These are phyloP conservation scores for Xenopus laevis DNA, from an alignment of 2,113 vertebrate genomes.

Conservation along the genomic window DNA sequence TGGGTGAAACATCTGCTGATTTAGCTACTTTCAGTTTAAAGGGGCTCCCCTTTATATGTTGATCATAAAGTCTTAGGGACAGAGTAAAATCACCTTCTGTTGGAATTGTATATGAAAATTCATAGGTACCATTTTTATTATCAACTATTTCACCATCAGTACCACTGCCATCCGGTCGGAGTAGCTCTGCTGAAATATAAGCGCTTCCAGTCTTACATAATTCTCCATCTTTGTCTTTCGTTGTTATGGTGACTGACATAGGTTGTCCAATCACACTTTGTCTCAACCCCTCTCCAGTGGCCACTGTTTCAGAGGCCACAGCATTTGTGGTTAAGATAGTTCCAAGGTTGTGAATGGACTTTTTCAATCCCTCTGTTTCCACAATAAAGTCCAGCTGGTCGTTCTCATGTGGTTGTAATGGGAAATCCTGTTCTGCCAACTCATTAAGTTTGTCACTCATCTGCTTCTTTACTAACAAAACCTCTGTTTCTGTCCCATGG, in stretches of 20 bases:
- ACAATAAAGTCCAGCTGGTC: constrained; percentile 87
- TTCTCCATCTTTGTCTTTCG: constrained; percentile 91
- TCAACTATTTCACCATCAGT: constrained; percentile 86
- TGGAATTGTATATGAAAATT: constrained; percentile 83
- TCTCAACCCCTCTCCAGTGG: constrained; percentile 85
- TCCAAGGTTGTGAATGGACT: constrained; percentile 93
- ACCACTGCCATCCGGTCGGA: constrained; percentile 76
- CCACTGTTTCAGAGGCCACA: constrained; percentile 87
- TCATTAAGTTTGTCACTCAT: constrained; percentile 89
- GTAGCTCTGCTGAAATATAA: constrained; percentile 81
- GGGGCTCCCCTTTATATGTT: constrained; percentile 92
- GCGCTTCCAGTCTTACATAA: constrained; percentile 94
- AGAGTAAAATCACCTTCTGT: constrained; percentile 86
- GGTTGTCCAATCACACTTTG: constrained; percentile 86
- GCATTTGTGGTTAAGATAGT: constrained; percentile 90
- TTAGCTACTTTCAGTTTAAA: constrained; percentile 88
- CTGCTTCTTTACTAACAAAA: constrained; percentile 93
- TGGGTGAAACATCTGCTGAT: constrained; percentile 77
- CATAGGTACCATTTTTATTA: constrained; percentile 96
- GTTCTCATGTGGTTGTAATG: constrained; percentile 86
- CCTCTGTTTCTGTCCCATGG: constrained; percentile 89
- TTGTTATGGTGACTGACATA: constrained; percentile 86
- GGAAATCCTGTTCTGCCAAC: constrained; percentile 79
- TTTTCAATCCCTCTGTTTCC: constrained; percentile 91
- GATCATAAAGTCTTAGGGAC: constrained; percentile 84